Base-by-base conservation (phyloP, 2,113 vertebrate genomes). In the Delphinus delphis region DNA sequence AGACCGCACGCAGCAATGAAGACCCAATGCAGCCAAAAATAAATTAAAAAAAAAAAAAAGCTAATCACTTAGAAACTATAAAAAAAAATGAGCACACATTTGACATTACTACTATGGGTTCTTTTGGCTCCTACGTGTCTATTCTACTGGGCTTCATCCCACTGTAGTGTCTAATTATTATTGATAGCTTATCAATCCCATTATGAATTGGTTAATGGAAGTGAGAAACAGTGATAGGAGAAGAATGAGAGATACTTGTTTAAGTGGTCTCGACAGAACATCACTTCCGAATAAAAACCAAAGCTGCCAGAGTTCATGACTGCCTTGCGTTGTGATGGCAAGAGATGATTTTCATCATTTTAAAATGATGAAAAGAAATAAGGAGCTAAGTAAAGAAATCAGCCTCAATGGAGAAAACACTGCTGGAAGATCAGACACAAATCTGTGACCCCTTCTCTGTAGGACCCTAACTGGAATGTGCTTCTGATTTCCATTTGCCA, bases 281-380 rank as follows among this genome's bases (percentile, higher is more conserved):
- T 95, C 97, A 97, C 97, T 98, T 98, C 95, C 95, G 97, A 97
- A 97, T 96, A 97, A 97, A 97, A 98, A 98, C 98, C 98, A 98
- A 97, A 98, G 97, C 98, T 96, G 88, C 94, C 96, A 77, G 98
- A 97, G 97, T 98, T 98, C 97, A 95, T 58, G 82, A 98, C 85
- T 98, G 98, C 98, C 97, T 98, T 98, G 98, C 98, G 99, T 99
- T 98, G 98, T 98, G 98, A 98, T 98, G 98, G 98, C 97, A 98
- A 99, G 98, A 97, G 98, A 98, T 98, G 98, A 98, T 98, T 98
- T 98, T 96, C 98, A 98, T 98, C 98, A 98, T 98, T 98, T 98
- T 92, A 97, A 98, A 98, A 98, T 97, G 97, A 98, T 98, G 98
- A 98, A 96, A 98, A 98, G 98, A 98, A 98, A 93, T 97, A 97